Base-by-base conservation (phyloP, 2,113 vertebrate genomes). In the Colossoma macropomum region DNA sequence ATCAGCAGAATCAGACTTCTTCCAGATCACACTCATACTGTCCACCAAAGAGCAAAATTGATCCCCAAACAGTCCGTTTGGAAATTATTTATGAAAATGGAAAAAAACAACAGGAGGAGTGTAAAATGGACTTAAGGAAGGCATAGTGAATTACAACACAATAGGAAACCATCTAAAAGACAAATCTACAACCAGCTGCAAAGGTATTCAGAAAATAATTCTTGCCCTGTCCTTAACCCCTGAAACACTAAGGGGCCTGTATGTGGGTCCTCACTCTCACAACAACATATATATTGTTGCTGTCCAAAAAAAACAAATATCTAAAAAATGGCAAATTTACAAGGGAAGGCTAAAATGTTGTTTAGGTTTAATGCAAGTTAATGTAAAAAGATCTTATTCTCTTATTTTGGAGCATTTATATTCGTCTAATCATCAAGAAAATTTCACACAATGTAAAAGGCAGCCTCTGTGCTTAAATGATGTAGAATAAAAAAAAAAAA, bases 51-150 rank as follows among this genome's bases (percentile, higher is more conserved):
- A 38, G 54, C 23, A 23, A n/a, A 71, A 45, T 1, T n/a, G n/a
- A 23, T 45, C 21, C 23, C 10, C 8, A 38, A 12, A 17, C 27
- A 30, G 63, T 66, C 54, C 16, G 17, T 9, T 62, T 62, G 60
- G 62, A 28, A 65, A 34, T 38, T 19, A 66, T 66, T 66, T 66
- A 66, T 66, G 27, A 66, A 66, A 66, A 69, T 32, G 63, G 63
- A 30, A 13, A 32, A 28, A 32, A 32, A 66, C 27, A 17, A 0
- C 17, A 17, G 13, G 23, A 9, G 21, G 30, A 34, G 16, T 0
- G 65, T 34, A 54, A 54, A 54, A 54, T 16, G 19, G 30, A 32
- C 62, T 30, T 65, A 65, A 65, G 25, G 25, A 13, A 21, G 16
- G 63, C 27, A 66, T 9, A 28, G 17, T 69, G 66, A 69, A 69